Percentiles rank a stretch among this genome's conserved stretches.
Evolutionary conservation across 2,797 vertebrate genomes (phyloP).

Genomic region (Dicrostonyx torquatus): DNA sequence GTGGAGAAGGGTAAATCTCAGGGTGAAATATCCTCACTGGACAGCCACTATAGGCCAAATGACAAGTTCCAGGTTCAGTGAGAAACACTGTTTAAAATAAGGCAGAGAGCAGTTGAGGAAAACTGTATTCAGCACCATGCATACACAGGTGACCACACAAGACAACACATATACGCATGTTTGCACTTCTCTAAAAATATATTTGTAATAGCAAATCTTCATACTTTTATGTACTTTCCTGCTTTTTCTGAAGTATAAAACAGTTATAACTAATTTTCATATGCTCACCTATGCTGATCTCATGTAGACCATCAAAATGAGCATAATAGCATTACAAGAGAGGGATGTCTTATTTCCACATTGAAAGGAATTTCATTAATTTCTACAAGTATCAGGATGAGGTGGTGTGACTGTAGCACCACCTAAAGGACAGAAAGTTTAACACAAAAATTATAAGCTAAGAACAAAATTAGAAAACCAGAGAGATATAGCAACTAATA

Average conservation of each 20-base stretch:
- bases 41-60: background rate
- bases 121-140: background rate
- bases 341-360: conserved; percentile 50
- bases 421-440: conserved; percentile 71
- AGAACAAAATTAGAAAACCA: conserved; percentile 20
- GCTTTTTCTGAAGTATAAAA: conserved; percentile 35
- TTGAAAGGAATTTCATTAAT: conserved; percentile 32
- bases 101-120: background rate
- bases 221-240: background rate
- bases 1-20: background rate
- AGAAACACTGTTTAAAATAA: background rate
- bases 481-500: conserved; percentile 38
- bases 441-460: conserved; percentile 39
- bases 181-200: background rate
- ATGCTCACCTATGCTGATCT: conserved; percentile 33
- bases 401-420: conserved; percentile 66
- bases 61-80: background rate
- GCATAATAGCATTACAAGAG: conserved; percentile 52
- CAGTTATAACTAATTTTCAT: conserved; percentile 10
- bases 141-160: background rate
- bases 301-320: conserved; percentile 1
- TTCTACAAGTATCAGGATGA: conserved; percentile 7
- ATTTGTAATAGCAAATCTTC: conserved; percentile 25
- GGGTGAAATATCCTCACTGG: background rate
- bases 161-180: background rate